Conservation (phyloP, 2,797 vertebrate genomes). For the Alectoris magna region DNA sequence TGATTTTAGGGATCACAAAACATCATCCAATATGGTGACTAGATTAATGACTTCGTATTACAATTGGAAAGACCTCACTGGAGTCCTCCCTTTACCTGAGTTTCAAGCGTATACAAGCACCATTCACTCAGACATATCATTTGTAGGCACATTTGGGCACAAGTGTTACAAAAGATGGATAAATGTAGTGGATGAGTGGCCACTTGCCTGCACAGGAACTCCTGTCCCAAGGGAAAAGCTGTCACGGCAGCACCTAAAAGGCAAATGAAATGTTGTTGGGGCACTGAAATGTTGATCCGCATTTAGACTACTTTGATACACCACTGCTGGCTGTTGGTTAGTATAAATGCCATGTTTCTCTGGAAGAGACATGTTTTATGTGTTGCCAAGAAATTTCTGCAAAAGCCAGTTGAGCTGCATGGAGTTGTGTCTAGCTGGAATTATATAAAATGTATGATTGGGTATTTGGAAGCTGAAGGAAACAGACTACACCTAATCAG, state of each 20-base stretch:
- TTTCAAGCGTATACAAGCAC: not conserved
- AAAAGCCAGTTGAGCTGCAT: not conserved
- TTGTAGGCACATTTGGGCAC: not conserved
- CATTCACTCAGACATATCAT: not conserved
- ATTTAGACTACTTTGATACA: not conserved
- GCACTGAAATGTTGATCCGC: not conserved
- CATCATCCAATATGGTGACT: not conserved
- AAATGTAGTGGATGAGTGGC: not conserved
- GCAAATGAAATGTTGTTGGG: not conserved
- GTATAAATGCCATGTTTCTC: not conserved
- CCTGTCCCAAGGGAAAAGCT: not conserved
- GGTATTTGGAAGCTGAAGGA: not conserved
- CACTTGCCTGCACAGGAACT: not conserved
- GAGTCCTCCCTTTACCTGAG: not conserved
- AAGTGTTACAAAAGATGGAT: not conserved
- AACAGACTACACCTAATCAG: not conserved
- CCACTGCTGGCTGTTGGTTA: not conserved
- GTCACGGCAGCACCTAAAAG: not conserved
- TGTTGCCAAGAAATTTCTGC: not conserved
- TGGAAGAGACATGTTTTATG: not conserved
- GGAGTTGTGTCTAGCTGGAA: not conserved
- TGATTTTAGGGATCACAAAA: not conserved
- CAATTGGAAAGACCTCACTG: not conserved
- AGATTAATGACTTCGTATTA: slow-evolving; percentile 2
- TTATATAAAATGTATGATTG: not conserved